Base-by-base conservation (phyloP, 2,113 vertebrate genomes). In the Cyprinodon brontotheroides region DNA sequence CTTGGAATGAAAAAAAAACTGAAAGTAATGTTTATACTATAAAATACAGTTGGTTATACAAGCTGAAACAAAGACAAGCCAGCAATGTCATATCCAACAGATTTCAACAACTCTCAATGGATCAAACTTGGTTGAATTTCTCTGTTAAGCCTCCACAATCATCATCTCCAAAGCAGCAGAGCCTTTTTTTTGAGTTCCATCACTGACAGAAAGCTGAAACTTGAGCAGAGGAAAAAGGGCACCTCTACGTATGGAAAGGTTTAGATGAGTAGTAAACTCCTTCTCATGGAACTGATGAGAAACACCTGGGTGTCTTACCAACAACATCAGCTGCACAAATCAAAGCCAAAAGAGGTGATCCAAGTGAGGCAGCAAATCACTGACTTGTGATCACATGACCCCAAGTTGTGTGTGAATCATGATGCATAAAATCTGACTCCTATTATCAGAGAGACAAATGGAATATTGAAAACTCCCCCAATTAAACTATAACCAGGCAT, bases 221-320 rank as follows among this genome's bases (percentile, higher is more conserved):
- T 82, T 3, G 87, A 93, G 87, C 71, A 17, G 61, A 73, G 74
- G 79, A 50, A 80, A 69, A 80, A 81, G 72, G 86, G 78, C 81
- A 87, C 65, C 60, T 79, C 69, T 70, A 17, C 75, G 86, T 91
- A 91, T 91, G 91, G 91, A 91, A 92, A 92, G 69, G 69, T 84
- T 92, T 93, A 88, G 92, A 89, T 92, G 87, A 90, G 87, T 29
- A 80, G 86, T 85, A 90, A 89, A 87, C 80, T 90, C 83, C 83
- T 65, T 86, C 70, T 77, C 62, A 86, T n/a, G 63, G 91, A 84
- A 68, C 91, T 91, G 89, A 93, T 93, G 91, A 89, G 83, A 93
- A 93, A 85, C 92, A 93, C 92, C 92, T 92, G 92, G 81, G 29
- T 63, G 87, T 90, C 89, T 83, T 81, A 79, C 64, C 77, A 53